Base-by-base conservation (phyloP, 2,888 invertebrate genomes). In the Masnerella sp. region DNA sequence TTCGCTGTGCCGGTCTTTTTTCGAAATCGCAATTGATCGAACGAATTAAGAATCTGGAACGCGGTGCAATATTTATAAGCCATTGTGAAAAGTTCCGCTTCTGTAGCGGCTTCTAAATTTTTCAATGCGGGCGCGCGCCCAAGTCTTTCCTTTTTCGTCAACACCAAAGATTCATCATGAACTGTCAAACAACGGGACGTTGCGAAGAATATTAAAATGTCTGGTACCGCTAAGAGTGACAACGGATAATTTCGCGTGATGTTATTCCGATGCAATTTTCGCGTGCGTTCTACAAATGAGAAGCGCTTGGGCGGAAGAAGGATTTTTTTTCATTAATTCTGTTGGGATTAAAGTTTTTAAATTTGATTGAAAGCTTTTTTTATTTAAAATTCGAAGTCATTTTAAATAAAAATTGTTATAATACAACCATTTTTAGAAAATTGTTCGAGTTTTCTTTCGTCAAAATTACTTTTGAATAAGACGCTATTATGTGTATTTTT, bases 111-210 rank as follows among this genome's bases (percentile, higher is more conserved):
- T 42, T 56, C n/a, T 42, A 18, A 11, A 56, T 56, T 56, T 56
- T 42, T 56, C 42, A 42, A 2, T 11, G 20, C 32, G 5, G 18
- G 17, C 20, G n/a, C 22, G 8, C 30, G 12, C 25, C 14, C 25
- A 34, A 5, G n/a, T 47, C 45, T 34, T 45, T 58, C 22, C 45
- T 34, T 58, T 59, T 22, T 38, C 38, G 36, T 59, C 45, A 59
- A 59, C 47, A 45, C 59, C 32, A 7, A 25, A 56, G 56, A 42
- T 58, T 45, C 34, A 45, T 45, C 58, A 34, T 14, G 45, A 56
- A 43, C 56, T 56, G 56, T 56, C 56, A 56, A 56, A 56, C 56
- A 32, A 43, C 43, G 32, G 20, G 4, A 40, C 25, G 18, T 28
- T 40, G 25, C 43, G 9, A n/a, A 9, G 42, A 56, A 56, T 56